Evolutionary conservation across 1,140 invertebrate genomes (phyloP), one percentile per base, ranked within the genome.

Genomic region (Paramacrobiotus metropolitanus): DNA sequence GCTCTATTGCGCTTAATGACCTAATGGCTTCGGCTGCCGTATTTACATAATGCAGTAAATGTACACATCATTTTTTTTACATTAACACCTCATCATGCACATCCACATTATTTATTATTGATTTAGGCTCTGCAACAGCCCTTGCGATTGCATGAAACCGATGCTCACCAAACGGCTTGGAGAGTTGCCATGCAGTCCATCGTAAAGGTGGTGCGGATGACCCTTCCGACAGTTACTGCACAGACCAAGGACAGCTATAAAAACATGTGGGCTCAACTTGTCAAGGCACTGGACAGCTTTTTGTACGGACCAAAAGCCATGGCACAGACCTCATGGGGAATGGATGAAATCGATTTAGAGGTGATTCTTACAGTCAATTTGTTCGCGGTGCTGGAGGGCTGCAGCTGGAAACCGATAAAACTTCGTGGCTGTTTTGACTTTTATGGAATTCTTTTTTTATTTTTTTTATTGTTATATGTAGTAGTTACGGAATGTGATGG

Each of bases 71-170:
- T 55, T 55, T 55, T 55, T 55, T 55, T 55, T 28, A 15, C 15
- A 24, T 55, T 55, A 55, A 55, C 48, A 55, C 48, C 48, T 55
- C 48, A 55, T 55, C n/a, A n/a, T n/a, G n/a, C n/a, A n/a, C n/a
- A n/a, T n/a, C n/a, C n/a, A n/a, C n/a, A n/a, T 24, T 55, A 9
- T 20, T 55, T 24, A n/a, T 9, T 40, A 40, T n/a, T 40, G 9
- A 9, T 40, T 15, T 55, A 55, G 48, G 48, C 48, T 9, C 15
- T 55, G 4, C 48, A 55, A 20, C 48, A 55, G 48, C 48, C 48
- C 15, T 9, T 55, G 48, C 15, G 28, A 28, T 28, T 55, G 24
- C 48, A 24, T 4, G 15, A 55, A 55, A 28, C 9, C 15, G 48
- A 55, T 28, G 15, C 48, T 20, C 48, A 55, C 24, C 48, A 55